A percentile compares a stretch with the other conserved stretches of the same genome.
phyloP scores from a whole-genome alignment of 2,113 vertebrate genomes.

The Sinocyclocheilus anophthalmus region DNA sequence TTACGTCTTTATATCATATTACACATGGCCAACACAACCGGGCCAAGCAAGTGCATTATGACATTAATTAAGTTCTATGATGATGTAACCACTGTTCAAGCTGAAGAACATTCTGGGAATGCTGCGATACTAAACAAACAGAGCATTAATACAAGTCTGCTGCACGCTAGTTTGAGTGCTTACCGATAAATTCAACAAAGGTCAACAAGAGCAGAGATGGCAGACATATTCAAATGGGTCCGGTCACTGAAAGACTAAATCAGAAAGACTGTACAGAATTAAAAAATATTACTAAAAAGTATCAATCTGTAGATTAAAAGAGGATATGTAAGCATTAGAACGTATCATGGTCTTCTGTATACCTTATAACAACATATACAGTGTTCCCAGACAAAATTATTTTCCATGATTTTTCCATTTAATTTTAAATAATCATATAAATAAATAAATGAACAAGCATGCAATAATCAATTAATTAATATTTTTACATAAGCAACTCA shows the following conservation, averaged over 20 bases:
- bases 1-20: constrained; percentile 62
- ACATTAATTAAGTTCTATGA: constrained; percentile 53
- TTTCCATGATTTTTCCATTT: background rate
- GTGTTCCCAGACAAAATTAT: background rate
- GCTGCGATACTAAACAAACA: constrained; percentile 4
- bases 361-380: background rate
- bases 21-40: constrained; percentile 50
- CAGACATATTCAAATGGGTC: constrained; percentile 1
- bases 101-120: constrained; percentile 31
- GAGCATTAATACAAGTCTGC: background rate
- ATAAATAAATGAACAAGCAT: background rate
- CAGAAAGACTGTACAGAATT: background rate
- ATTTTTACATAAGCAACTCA: too few species aligned
- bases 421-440: background rate
- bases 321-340: background rate
- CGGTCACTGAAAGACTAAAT: background rate
- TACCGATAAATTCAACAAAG: background rate
- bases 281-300: background rate
- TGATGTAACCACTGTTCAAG: constrained; percentile 55
- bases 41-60: constrained; percentile 53
- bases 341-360: background rate
- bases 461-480: too few species aligned
- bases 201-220: constrained; percentile 1
- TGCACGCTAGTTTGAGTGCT: background rate
- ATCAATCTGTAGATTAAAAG: background rate